Conservation (phyloP, 2,888 invertebrate genomes). For the Zaprionus bogoriensis region DNA sequence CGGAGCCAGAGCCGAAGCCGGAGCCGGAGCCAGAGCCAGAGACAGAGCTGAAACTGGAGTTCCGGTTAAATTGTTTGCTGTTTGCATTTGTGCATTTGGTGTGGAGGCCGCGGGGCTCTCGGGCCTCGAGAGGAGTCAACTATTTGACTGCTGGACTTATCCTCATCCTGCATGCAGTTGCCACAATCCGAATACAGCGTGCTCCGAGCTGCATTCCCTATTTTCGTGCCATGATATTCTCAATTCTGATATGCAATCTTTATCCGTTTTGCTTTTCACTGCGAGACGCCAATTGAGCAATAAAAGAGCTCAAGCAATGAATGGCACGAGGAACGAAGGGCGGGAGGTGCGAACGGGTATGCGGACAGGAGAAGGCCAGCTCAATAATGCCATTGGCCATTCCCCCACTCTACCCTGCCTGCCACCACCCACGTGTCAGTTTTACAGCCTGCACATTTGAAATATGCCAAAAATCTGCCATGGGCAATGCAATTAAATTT, state of each 20-base stretch:
- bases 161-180: not conserved
- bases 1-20: not conserved
- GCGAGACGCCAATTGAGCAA: too few relatives aligned
- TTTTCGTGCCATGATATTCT: conserved; percentile 4
- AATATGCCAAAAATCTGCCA: conserved; percentile 37
- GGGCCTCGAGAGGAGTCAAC: not conserved
- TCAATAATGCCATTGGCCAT: conserved; percentile 4
- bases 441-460: conserved; percentile 24
- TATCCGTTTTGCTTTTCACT: conserved; percentile 9
- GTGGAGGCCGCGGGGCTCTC: not conserved
- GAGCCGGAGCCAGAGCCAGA: not conserved
- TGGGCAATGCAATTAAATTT: conserved; percentile 51
- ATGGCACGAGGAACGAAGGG: too few relatives aligned
- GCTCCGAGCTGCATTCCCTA: not conserved
- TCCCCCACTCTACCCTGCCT: not conserved
- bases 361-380: not conserved
- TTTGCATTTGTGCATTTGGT: conserved; percentile 27
- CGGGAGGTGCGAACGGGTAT: not conserved
- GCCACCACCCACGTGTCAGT: conserved; percentile 33
- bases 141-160: not conserved
- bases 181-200: not conserved
- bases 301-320: conserved; percentile 9
- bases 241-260: conserved; percentile 23
- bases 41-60: not conserved
- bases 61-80: conserved; percentile 2